Evolutionary conservation across 53 echinoderm and acorn worm species (phyloP).

Genomic region (Holothuria scabra): DNA sequence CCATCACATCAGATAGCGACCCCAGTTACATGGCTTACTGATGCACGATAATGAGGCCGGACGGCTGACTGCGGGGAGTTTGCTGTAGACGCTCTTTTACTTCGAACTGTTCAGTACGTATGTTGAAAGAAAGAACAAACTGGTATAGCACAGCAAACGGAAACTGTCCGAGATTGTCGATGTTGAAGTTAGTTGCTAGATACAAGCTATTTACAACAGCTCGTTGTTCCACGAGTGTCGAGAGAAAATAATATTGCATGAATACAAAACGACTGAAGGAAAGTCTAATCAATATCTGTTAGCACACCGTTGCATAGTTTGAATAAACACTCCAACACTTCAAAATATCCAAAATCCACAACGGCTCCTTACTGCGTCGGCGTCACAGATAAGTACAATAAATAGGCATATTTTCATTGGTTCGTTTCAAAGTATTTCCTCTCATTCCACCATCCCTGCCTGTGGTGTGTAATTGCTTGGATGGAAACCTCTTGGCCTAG

Average conservation of each 20-base stretch:
- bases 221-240: background rate
- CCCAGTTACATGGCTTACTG: conserved; percentile 1
- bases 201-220: conserved; percentile 37
- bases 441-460: conserved; percentile 33
- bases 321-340: conserved; percentile 21
- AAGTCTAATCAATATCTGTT: background rate
- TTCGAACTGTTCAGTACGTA: conserved; percentile 16
- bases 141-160: background rate
- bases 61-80: background rate
- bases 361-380: background rate
- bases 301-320: conserved; percentile 8
- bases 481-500: conserved; percentile 75
- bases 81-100: conserved; percentile 29
- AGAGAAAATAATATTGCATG: no score
- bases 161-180: background rate
- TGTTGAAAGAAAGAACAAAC: background rate
- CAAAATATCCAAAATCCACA: conserved; percentile 1
- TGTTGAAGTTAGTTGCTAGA: conserved; percentile 32
- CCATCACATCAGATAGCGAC: conserved; percentile 44
- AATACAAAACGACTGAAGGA: conserved; percentile 30
- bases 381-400: conserved; percentile 17
- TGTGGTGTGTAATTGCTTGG: conserved; percentile 35
- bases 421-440: background rate
- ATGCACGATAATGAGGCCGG: conserved; percentile 40
- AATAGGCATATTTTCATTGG: conserved; percentile 8